A percentile compares a stretch with the other conserved stretches of the same genome.
Conservation (phyloP, 2,113 vertebrate species). For the Delphinapterus leucas region DNA sequence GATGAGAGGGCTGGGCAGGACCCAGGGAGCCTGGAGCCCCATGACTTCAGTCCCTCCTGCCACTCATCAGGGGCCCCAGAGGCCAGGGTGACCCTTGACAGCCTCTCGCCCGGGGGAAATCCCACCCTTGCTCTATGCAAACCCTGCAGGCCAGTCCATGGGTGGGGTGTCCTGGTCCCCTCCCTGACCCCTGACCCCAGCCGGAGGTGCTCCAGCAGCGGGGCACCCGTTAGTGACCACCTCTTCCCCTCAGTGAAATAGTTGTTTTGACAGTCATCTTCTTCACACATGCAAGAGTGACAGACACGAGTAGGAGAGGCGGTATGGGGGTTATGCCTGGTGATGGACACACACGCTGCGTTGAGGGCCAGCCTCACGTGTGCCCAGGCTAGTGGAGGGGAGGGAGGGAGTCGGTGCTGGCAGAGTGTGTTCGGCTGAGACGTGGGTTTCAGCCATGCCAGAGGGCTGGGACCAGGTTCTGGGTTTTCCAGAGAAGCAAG, state of each 20-base stretch:
- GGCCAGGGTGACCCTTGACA: not conserved
- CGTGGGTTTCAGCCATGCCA: not conserved
- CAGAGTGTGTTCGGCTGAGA: not conserved
- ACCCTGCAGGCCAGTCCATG: not conserved
- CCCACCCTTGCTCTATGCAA: not conserved
- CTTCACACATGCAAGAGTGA: accelerated
- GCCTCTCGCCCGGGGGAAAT: not conserved
- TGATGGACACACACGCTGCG: accelerated
- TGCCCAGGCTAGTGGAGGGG: accelerated
- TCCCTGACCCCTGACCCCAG: not conserved
- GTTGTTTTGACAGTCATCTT: not conserved
- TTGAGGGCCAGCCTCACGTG: not conserved
- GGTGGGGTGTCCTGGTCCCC: not conserved
- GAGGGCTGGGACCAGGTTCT: not conserved
- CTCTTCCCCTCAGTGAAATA: accelerated
- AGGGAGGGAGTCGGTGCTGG: too few species aligned
- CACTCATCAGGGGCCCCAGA: not conserved
- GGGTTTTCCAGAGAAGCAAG: not conserved
- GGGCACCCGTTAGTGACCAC: not conserved
- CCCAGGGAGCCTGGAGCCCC: not conserved
- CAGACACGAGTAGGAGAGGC: not conserved
- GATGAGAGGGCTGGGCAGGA: not conserved
- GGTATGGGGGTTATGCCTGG: accelerated
- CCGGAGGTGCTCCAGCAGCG: too few species aligned
- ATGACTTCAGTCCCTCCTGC: not conserved